A percentile compares a stretch with the other conserved stretches of the same genome.
These are phyloP conservation scores for Palythoa caribaeorum DNA, from an alignment of 92 coral and sea anemone species.

Conservation along the genomic window DNA sequence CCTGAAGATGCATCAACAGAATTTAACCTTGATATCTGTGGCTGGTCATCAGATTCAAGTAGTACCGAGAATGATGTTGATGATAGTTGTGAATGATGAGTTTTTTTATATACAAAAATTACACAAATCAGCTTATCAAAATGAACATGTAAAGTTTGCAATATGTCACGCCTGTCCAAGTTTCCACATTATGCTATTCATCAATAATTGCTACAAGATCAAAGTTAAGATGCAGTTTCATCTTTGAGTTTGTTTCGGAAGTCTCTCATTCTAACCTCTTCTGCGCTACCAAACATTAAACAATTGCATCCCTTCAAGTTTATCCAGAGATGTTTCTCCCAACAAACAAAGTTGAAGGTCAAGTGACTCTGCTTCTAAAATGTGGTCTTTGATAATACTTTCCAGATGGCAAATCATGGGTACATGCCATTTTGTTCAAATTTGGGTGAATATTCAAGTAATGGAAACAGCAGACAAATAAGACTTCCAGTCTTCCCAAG, in stretches of 20 bases:
- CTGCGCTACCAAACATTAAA: constrained; percentile 19
- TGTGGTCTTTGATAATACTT: constrained; percentile 7
- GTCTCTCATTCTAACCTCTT: constrained; percentile 4
- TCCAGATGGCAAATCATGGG: constrained; percentile 2
- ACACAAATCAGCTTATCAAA: too few relatives aligned
- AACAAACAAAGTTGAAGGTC: constrained; percentile 3
- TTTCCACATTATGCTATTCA: constrained; percentile 4
- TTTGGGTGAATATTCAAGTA: constrained; percentile 11
- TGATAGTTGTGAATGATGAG: not conserved
- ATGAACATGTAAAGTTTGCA: not conserved
- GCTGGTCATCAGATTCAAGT: too few relatives aligned
- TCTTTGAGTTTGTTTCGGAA: not conserved
- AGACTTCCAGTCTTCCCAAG: constrained; percentile 4
- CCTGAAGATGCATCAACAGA: too few relatives aligned
- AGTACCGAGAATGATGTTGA: too few relatives aligned
- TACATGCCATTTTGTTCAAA: constrained; percentile 10
- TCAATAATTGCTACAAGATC: not conserved
- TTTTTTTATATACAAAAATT: too few relatives aligned
- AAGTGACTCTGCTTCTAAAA: constrained; percentile 10
- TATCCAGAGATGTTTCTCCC: constrained; percentile 16
- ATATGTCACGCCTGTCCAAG: not conserved
- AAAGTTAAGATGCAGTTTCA: not conserved
- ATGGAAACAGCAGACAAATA: constrained; percentile 25
- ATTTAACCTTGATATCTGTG: too few relatives aligned
- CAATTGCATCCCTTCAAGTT: constrained; percentile 13